Conservation (phyloP, 2,797 vertebrate genomes). For the Pseudochaenichthys georgianus region DNA sequence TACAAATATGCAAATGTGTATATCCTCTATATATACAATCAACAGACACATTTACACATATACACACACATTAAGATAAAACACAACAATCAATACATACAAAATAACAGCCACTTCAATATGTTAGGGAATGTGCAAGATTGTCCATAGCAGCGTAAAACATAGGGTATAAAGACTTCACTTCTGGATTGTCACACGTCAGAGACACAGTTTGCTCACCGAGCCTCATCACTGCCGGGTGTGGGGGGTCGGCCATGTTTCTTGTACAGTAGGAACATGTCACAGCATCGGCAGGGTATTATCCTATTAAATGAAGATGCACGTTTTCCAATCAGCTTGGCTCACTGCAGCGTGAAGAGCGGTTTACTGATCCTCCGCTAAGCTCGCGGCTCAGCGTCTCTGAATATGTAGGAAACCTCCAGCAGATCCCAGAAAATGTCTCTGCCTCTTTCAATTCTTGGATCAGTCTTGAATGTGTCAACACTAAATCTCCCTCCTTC, state of each 20-base stretch:
- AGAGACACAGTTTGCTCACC: too few species aligned
- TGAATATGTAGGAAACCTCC: constrained; percentile 42
- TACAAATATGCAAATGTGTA: too few species aligned
- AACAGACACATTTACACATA: too few species aligned
- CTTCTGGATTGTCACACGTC: too few species aligned
- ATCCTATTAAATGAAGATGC: constrained; percentile 79
- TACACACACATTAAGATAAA: too few species aligned
- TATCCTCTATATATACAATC: too few species aligned
- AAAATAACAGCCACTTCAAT: too few species aligned
- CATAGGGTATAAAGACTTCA: too few species aligned
- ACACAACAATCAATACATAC: too few species aligned
- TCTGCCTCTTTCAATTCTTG: constrained; percentile 3
- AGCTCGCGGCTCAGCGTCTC: constrained; percentile 52
- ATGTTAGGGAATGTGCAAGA: too few species aligned
- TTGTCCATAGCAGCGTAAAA: too few species aligned
- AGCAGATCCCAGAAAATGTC: constrained; percentile 21
- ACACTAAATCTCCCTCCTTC: constrained; percentile 28
- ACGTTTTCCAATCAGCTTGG: constrained; percentile 72
- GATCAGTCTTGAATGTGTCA: constrained; percentile 38
- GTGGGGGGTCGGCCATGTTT: not conserved
- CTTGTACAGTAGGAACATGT: constrained; percentile 31
- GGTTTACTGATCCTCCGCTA: constrained; percentile 58
- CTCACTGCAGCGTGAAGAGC: constrained; percentile 69
- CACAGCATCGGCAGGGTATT: constrained; percentile 48
- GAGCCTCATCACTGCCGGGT: not conserved